Percentiles rank a stretch among this genome's conserved stretches.
Conservation (phyloP, 2,113 vertebrate genomes). For the pig (Sus scrofa) region T2T-Sscrofa CM000814.6:112051501-112052000, state of each 20-base stretch:
- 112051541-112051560: background rate
- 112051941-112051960: background rate
- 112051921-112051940: background rate
- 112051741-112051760: background rate
- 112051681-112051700: background rate
- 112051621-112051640: background rate
- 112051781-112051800: background rate
- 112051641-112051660: rapidly evolving
- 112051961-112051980: background rate
- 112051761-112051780: background rate
- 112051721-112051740: background rate
- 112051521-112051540: background rate
- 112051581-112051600: background rate
- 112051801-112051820: conserved; percentile 18
- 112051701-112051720: background rate
- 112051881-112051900: background rate
- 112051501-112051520: background rate
- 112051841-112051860: background rate
- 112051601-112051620: background rate
- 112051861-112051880: conserved; percentile 1
- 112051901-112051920: background rate
- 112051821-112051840: background rate
- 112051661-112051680: background rate
- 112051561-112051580: background rate
- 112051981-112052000: background rate